Conservation (phyloP, 2,113 vertebrate species). For the Cervus canadensis region DNA sequence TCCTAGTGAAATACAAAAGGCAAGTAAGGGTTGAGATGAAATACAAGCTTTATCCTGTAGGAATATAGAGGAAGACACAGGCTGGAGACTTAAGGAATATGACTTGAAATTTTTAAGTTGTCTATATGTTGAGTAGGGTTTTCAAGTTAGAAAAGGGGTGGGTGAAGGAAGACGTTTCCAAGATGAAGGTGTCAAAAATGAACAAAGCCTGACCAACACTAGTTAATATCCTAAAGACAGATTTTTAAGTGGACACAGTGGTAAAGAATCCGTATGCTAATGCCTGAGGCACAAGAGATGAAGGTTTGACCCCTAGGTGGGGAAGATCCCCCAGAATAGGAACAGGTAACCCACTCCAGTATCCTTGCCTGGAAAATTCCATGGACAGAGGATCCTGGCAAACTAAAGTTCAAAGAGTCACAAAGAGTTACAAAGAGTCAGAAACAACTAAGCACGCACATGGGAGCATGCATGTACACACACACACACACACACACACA, state of each 20-base stretch:
- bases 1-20: neutral
- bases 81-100: neutral
- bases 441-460: rapidly evolving
- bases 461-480: rapidly evolving
- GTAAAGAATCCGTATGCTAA: neutral
- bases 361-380: neutral
- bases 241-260: neutral
- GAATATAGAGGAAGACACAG: neutral
- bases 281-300: neutral
- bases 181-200: neutral
- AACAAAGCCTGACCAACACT: neutral
- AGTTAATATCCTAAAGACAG: neutral
- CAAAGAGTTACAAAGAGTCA: neutral
- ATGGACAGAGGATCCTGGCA: neutral
- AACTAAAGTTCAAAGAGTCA: neutral
- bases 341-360: neutral
- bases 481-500: rapidly evolving
- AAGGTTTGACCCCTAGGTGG: neutral
- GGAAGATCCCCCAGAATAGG: neutral
- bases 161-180: neutral
- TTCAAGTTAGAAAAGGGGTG: neutral
- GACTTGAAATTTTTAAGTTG: neutral
- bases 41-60: neutral
- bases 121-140: neutral
- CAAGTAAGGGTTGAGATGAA: neutral